Base-by-base conservation (phyloP, 2,113 vertebrate species). In the Phyllopteryx taeniolatus region DNA sequence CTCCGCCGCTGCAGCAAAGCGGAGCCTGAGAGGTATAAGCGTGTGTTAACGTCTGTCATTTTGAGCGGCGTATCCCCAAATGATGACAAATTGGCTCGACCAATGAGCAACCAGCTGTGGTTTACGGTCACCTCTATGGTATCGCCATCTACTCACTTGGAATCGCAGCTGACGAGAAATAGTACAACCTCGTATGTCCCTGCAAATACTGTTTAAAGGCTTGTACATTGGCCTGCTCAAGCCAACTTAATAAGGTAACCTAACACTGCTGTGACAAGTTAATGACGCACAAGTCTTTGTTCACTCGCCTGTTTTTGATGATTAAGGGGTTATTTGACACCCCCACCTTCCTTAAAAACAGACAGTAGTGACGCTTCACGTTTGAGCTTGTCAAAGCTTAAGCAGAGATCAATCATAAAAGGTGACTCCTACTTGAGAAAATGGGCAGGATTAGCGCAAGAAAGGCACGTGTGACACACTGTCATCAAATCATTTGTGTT, bases 371-470 rank as follows among this genome's bases (percentile, higher is more conserved):
- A 82, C 73, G 62, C 72, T 78, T 76, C 73, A 62, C 73, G 59
- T 73, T 80, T 82, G 70, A 75, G 81, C 81, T 77, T 76, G 79
- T 84, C 73, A 80, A 78, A 69, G 42, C 22, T 47, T 80, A 62
- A 76, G 86, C 74, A 68, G 33, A 53, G 57, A 15, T 77, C 62
- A 77, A 44, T 47, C 14, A 66, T 47, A 66, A 31, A 46, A 56
- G 17, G 59, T 35, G 59, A 61, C 59, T 61, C 59, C 59, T 17
- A 35, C 14, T 35, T 61, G 8, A 15, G 15, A 68, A 78, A 67
- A 59, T 74, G 74, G 74, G 72, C 47, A 1, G 73, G 71, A 78
- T 82, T 69, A 79, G 44, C 67, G 49, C 39, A 33, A 70, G 63
- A 46, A 14, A 5, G 64, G 54, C 78, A 60, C 76, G 80, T 83